Evolutionary conservation across 2,113 vertebrate genomes (phyloP).

Genomic region (Athene noctua): DNA sequence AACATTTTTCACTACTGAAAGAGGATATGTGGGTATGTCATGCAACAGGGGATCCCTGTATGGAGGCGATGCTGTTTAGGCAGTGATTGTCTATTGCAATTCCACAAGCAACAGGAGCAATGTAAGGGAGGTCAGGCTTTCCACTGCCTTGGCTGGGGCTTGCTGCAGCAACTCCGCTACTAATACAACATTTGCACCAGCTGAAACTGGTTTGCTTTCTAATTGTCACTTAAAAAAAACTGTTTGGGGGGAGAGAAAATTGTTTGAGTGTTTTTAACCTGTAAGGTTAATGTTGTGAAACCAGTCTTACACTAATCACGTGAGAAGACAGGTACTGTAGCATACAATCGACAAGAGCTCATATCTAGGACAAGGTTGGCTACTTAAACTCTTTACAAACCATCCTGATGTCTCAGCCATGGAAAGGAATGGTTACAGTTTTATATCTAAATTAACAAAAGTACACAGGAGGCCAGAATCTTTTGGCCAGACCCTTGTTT

Average conservation of each 20-base stretch:
- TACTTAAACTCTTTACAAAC: background rate
- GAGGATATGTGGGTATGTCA: background rate
- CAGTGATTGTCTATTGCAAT: background rate
- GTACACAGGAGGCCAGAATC: accelerated
- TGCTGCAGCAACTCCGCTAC: background rate
- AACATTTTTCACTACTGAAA: background rate
- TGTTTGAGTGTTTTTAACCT: background rate
- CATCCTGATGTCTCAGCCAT: background rate
- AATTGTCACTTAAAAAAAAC: background rate
- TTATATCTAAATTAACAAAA: background rate
- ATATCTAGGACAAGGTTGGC: background rate
- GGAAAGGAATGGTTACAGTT: background rate
- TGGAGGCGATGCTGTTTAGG: background rate
- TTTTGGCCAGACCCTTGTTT: background rate
- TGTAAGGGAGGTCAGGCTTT: background rate
- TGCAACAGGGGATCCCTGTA: background rate
- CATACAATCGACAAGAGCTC: background rate
- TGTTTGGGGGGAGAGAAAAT: background rate
- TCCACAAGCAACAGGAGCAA: background rate
- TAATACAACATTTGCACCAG: background rate
- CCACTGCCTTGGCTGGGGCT: background rate
- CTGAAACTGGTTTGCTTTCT: background rate
- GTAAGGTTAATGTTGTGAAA: background rate
- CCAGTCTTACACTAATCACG: background rate
- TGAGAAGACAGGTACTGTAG: background rate